These are phyloP conservation scores for Pseudoatta argentina DNA, from an alignment of 1,140 invertebrate species.

Conservation along the genomic window DNA sequence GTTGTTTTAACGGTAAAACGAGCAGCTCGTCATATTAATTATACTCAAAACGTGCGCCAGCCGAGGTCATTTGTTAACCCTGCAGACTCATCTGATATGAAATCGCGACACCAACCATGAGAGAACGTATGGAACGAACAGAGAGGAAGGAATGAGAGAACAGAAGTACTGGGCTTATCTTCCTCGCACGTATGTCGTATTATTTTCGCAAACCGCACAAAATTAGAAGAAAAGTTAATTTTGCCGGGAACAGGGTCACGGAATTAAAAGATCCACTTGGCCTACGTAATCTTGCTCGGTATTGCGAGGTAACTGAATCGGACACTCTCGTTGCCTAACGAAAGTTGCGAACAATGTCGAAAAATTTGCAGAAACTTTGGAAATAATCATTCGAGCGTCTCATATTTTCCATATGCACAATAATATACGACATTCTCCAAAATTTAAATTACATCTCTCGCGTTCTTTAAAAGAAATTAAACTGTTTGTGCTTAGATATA, in stretches of 20 bases:
- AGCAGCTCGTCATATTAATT: conserved; percentile 78
- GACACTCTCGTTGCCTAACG: conserved; percentile 13
- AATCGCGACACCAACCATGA: conserved; percentile 55
- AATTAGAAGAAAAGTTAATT: conserved; percentile 67
- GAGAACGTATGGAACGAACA: conserved; percentile 12
- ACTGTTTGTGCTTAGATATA: background rate
- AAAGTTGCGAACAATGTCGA: conserved; percentile 7
- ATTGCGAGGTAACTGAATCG: conserved; percentile 36
- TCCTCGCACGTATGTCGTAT: conserved; percentile 53
- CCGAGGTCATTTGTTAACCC: conserved; percentile 70
- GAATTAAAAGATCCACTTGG: conserved; percentile 58
- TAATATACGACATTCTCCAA: background rate
- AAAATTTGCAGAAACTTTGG: conserved; percentile 4
- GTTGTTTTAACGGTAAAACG: conserved; percentile 78
- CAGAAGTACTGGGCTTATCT: conserved; percentile 46
- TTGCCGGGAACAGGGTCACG: conserved; percentile 26
- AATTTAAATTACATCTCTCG: background rate
- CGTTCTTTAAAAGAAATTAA: background rate
- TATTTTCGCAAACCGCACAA: conserved; percentile 48
- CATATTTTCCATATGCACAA: background rate
- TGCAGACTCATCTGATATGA: conserved; percentile 71
- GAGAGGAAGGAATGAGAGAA: conserved; percentile 26
- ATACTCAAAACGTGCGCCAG: conserved; percentile 62
- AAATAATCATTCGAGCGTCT: conserved; percentile 1
- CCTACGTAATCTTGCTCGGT: conserved; percentile 18